Conservation (phyloP, 2,888 invertebrate species). For the Microdon myrmicae region DNA sequence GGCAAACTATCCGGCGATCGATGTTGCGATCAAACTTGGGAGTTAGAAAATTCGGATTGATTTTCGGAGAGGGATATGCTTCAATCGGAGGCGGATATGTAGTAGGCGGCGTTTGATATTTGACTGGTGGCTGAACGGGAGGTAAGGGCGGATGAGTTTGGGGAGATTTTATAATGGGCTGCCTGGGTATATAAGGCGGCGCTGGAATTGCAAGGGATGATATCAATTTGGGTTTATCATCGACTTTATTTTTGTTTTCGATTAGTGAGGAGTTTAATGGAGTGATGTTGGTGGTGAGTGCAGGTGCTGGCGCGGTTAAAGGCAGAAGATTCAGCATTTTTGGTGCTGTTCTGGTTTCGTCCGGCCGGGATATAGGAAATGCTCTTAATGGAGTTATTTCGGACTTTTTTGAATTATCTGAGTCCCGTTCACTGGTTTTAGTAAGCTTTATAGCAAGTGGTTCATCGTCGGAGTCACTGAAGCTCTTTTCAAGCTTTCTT, state of each 20-base stretch:
- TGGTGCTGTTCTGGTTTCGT: constrained; percentile 35
- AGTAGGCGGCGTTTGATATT: constrained; percentile 64
- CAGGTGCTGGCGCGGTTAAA: constrained; percentile 54
- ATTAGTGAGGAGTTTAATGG: neutral
- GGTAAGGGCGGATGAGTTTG: constrained; percentile 47
- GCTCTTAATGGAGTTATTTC: constrained; percentile 29
- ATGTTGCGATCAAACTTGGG: constrained; percentile 64
- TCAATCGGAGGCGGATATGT: constrained; percentile 65
- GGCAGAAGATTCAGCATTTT: constrained; percentile 58
- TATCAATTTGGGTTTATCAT: constrained; percentile 35
- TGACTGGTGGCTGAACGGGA: constrained; percentile 56
- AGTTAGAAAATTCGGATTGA: constrained; percentile 65
- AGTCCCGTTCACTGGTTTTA: constrained; percentile 57
- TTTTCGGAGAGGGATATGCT: constrained; percentile 66
- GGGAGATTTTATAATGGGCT: constrained; percentile 29
- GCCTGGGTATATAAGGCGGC: constrained; percentile 21
- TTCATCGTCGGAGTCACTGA: constrained; percentile 76
- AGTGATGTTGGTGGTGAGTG: constrained; percentile 17
- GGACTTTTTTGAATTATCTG: constrained; percentile 44
- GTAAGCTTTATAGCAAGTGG: constrained; percentile 71
- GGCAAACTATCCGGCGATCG: constrained; percentile 45
- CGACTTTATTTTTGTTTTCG: constrained; percentile 19
- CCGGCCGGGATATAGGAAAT: constrained; percentile 10
- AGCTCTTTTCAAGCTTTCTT: constrained; percentile 67
- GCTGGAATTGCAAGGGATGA: constrained; percentile 39